phyloP scores from a whole-genome alignment of 1,140 invertebrate genomes.

The Drosophila simulans region DNA sequence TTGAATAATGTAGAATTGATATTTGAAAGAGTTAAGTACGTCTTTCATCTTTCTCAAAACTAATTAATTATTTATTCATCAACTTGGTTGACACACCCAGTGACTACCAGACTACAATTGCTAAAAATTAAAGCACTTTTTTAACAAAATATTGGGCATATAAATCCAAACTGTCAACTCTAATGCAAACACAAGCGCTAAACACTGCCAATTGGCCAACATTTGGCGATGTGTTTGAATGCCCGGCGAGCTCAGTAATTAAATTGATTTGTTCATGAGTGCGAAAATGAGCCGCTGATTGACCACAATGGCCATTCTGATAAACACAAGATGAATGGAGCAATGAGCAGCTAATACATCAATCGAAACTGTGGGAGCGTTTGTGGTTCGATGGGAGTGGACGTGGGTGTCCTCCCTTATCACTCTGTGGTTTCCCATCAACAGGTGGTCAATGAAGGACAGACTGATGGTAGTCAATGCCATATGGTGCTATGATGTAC shows the following conservation, averaged over 20 bases:
- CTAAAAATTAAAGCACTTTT: too few relatives aligned
- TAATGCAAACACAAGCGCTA: slow-evolving; percentile 2
- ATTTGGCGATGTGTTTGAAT: not conserved
- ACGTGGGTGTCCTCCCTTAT: not conserved
- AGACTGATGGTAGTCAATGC: slow-evolving; percentile 5
- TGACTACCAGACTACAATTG: too few relatives aligned
- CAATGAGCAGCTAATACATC: slow-evolving; percentile 50
- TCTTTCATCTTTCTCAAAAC: not conserved
- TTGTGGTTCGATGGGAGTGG: slow-evolving; percentile 14
- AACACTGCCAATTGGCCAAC: slow-evolving; percentile 1
- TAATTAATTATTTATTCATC: not conserved
- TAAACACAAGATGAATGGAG: slow-evolving; percentile 35
- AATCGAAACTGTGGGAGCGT: slow-evolving; percentile 23
- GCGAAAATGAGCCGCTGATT: slow-evolving; percentile 49
- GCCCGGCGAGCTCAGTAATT: slow-evolving; percentile 24
- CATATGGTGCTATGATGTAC: not conserved
- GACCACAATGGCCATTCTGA: slow-evolving; percentile 24
- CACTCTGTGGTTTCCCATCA: slow-evolving; percentile 16
- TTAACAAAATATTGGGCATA: not conserved
- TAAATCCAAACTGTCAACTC: slow-evolving; percentile 1
- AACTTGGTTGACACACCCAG: too few relatives aligned
- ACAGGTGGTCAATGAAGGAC: slow-evolving; percentile 27
- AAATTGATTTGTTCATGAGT: slow-evolving; percentile 45
- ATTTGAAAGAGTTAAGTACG: too few relatives aligned
- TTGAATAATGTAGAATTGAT: too few relatives aligned